Evolutionary conservation across 2,113 vertebrate genomes (phyloP).

Genomic region (Scomber japonicus): DNA sequence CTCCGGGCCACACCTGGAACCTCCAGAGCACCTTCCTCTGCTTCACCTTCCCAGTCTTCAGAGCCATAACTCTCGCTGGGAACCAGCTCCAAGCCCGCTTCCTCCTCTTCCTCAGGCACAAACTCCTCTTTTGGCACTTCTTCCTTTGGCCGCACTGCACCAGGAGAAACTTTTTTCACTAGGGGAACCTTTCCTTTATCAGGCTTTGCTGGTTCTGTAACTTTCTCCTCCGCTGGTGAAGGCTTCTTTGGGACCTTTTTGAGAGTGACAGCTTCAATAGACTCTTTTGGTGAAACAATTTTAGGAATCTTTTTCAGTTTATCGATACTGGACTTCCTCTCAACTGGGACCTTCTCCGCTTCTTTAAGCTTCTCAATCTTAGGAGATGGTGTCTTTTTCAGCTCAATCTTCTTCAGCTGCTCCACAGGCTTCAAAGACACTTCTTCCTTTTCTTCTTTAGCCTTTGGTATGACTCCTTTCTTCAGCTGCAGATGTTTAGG

Average conservation of each 20-base stretch:
- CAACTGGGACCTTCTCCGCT: slow-evolving; percentile 61
- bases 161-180: slow-evolving; percentile 83
- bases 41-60: slow-evolving; percentile 84
- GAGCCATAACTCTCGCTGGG: slow-evolving; percentile 79
- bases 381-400: slow-evolving; percentile 81
- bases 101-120: slow-evolving; percentile 63
- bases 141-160: slow-evolving; percentile 81
- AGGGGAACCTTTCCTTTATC: slow-evolving; percentile 67
- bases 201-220: slow-evolving; percentile 42
- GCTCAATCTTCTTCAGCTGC: slow-evolving; percentile 74
- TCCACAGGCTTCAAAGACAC: slow-evolving; percentile 77
- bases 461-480: slow-evolving; percentile 75
- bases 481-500: slow-evolving; percentile 72
- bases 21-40: slow-evolving; percentile 85
- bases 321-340: slow-evolving; percentile 74
- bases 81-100: slow-evolving; percentile 84
- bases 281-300: slow-evolving; percentile 72
- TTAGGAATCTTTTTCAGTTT: slow-evolving; percentile 82
- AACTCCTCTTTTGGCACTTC: slow-evolving; percentile 82
- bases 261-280: slow-evolving; percentile 62
- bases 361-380: slow-evolving; percentile 81
- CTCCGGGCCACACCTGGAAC: slow-evolving; percentile 87
- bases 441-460: slow-evolving; percentile 73
- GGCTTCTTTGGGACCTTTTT: slow-evolving; percentile 74
- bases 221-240: slow-evolving; percentile 71